These are phyloP conservation scores for Amblyteles armatorius DNA, from an alignment of 2,888 invertebrate genomes.

Conservation along the genomic window DNA sequence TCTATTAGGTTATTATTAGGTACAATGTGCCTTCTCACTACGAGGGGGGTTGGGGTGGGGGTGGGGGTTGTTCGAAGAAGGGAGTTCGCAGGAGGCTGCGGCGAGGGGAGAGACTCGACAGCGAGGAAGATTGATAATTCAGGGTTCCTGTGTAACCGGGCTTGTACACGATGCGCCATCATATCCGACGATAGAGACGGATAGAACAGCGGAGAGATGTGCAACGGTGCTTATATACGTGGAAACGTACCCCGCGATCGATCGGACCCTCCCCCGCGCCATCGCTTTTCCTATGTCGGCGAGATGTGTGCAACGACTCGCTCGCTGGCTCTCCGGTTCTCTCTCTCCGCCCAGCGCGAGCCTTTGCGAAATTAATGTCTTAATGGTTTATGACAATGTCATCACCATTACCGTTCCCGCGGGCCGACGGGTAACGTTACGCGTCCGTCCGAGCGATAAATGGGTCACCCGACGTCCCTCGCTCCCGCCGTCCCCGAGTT, in stretches of 20 bases:
- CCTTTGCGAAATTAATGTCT: conserved; percentile 72
- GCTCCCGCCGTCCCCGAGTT: conserved; percentile 62
- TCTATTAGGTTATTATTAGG: conserved; percentile 26
- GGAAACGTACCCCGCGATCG: conserved; percentile 58
- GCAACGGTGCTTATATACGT: conserved; percentile 19
- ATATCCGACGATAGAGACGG: conserved; percentile 51
- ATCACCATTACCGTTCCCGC: conserved; percentile 69
- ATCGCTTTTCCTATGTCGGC: conserved; percentile 37
- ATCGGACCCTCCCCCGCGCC: conserved; percentile 63
- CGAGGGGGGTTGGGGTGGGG: too few relatives aligned
- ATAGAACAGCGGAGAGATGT: conserved; percentile 38
- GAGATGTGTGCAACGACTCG: conserved; percentile 5
- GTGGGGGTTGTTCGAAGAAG: not conserved
- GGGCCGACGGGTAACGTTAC: conserved; percentile 62
- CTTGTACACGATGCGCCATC: conserved; percentile 52
- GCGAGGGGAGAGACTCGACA: conserved; percentile 58
- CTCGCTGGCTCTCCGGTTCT: not conserved
- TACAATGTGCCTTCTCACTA: not conserved
- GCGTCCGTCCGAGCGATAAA: conserved; percentile 75
- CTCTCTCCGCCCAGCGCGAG: conserved; percentile 29
- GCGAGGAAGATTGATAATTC: conserved; percentile 68
- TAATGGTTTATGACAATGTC: conserved; percentile 72
- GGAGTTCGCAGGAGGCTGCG: conserved; percentile 29
- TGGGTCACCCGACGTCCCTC: conserved; percentile 76
- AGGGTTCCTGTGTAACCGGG: conserved; percentile 57